A percentile compares a stretch with the other conserved stretches of the same genome.
Conservation (phyloP, 2,888 invertebrate genomes). For the Anaspis maculata region DNA sequence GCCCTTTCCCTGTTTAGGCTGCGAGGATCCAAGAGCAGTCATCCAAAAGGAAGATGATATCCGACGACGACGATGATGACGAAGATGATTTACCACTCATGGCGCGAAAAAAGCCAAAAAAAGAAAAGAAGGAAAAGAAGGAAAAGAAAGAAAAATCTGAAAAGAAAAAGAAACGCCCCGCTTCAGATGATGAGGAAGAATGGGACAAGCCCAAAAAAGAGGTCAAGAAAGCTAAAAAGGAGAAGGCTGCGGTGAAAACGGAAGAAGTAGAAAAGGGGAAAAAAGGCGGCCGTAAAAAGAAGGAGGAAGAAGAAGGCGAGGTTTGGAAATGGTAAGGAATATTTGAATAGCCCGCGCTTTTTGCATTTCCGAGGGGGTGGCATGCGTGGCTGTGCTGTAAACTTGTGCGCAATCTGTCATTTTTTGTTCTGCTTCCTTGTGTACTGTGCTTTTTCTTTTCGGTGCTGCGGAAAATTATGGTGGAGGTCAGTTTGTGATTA, state of each 20-base stretch:
- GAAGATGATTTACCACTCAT: conserved; percentile 57
- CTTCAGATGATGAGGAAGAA: conserved; percentile 49
- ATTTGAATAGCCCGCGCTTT: no score
- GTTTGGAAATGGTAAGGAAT: conserved; percentile 83
- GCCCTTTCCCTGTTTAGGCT: neutral
- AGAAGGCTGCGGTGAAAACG: conserved; percentile 21
- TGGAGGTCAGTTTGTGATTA: no score
- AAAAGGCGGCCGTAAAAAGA: conserved; percentile 64
- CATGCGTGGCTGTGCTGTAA: no score
- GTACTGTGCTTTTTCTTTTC: no score
- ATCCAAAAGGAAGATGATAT: conserved; percentile 45
- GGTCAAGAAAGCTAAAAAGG: conserved; percentile 37
- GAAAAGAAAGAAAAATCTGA: no score
- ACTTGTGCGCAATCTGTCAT: no score
- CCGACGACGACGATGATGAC: conserved; percentile 59
- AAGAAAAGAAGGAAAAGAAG: conserved; percentile 43
- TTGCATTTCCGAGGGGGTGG: no score
- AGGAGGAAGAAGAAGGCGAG: conserved; percentile 72
- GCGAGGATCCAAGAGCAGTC: conserved; percentile 5
- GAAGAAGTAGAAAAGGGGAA: conserved; percentile 33
- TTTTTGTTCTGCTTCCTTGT: no score
- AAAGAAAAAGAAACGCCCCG: conserved; percentile 33
- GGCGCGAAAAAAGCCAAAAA: conserved; percentile 59
- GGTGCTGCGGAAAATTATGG: no score
- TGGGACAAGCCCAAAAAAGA: conserved; percentile 54